phyloP scores from a whole-genome alignment of 2,113 vertebrate species.

The Macrotis lagotis region DNA sequence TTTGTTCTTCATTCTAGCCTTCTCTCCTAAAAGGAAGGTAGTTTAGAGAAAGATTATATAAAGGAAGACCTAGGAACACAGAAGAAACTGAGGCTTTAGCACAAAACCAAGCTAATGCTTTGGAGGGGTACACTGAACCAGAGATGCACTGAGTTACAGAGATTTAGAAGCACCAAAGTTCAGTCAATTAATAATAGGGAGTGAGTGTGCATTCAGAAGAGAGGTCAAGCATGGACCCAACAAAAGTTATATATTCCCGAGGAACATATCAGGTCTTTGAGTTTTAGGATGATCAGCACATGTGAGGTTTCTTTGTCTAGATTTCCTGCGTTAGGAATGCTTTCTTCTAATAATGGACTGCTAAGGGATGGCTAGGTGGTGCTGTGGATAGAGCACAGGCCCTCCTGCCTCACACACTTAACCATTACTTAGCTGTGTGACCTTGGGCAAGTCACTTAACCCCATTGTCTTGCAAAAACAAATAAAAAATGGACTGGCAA shows the following conservation, averaged over 20 bases:
- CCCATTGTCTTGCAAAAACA: no score
- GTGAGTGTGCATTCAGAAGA: background rate
- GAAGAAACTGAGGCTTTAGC: background rate
- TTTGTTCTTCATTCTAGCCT: background rate
- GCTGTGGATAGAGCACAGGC: no score
- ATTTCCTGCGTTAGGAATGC: background rate
- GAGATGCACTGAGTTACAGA: background rate
- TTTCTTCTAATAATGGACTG: background rate
- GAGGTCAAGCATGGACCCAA: background rate
- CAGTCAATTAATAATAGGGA: background rate
- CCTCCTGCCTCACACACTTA: no score
- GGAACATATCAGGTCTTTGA: background rate
- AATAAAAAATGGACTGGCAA: background rate
- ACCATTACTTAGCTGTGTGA: no score
- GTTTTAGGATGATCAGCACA: background rate
- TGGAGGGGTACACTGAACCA: background rate
- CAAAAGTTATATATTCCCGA: background rate
- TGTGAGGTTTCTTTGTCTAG: background rate
- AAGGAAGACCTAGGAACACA: background rate
- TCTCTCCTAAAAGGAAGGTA: background rate
- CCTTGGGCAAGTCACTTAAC: no score
- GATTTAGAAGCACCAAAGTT: background rate
- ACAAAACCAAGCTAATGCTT: background rate
- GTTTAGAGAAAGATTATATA: background rate
- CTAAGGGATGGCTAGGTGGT: no score